These are phyloP conservation scores for Lerema accius DNA, from an alignment of 1,140 invertebrate species.

Conservation along the genomic window DNA sequence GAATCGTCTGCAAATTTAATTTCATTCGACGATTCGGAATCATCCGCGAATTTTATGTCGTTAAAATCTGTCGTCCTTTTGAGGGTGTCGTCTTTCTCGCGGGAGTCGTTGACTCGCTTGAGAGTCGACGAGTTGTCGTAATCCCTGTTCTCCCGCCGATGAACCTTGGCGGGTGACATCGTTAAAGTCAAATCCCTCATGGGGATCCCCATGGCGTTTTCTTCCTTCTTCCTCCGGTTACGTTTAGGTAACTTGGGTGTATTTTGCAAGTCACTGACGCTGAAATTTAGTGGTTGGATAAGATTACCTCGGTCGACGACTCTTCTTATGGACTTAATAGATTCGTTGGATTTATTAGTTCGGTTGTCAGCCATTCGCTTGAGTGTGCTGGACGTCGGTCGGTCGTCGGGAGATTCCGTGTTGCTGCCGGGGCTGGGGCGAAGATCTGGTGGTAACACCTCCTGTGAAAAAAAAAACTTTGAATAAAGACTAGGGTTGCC, in stretches of 20 bases:
- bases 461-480: conserved; percentile 53
- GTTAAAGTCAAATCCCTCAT: conserved; percentile 73
- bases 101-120: conserved; percentile 67
- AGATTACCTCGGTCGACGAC: conserved; percentile 71
- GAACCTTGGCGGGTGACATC: conserved; percentile 64
- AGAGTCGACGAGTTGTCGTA: conserved; percentile 66
- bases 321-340: conserved; percentile 68
- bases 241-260: conserved; percentile 64
- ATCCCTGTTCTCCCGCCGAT: conserved; percentile 65
- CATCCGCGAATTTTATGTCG: conserved; percentile 79
- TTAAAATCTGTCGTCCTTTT: conserved; percentile 64
- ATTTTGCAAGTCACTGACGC: conserved; percentile 71
- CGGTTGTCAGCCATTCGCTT: conserved; percentile 56
- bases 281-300: conserved; percentile 80
- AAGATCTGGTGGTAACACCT: conserved; percentile 80
- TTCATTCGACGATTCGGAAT: conserved; percentile 78
- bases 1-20: conserved; percentile 78
- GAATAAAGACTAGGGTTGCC: too few relatives aligned
- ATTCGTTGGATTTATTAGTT: conserved; percentile 63
- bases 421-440: conserved; percentile 83
- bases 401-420: conserved; percentile 80
- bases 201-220: conserved; percentile 63
- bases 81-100: conserved; percentile 65
- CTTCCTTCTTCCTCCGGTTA: conserved; percentile 64
- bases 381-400: conserved; percentile 51